Conservation (phyloP, 2,797 vertebrate genomes). For the Amblyopsis hoosieri region DNA sequence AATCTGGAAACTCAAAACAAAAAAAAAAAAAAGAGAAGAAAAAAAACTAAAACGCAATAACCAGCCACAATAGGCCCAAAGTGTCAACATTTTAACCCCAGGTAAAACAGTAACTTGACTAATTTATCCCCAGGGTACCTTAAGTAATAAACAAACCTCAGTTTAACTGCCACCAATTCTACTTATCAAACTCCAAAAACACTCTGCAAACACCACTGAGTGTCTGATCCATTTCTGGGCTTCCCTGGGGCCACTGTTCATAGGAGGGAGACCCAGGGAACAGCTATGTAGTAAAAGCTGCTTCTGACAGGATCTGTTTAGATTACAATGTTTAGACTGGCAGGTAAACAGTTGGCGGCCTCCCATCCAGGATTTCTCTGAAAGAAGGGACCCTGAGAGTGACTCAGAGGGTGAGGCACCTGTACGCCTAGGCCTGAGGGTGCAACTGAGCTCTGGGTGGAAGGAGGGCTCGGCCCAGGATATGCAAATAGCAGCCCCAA, state of each 20-base stretch:
- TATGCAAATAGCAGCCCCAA: slow-evolving; percentile 67
- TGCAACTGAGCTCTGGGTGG: slow-evolving; percentile 57
- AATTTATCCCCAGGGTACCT: slow-evolving; percentile 5
- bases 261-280: slow-evolving; percentile 19
- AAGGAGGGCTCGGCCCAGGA: slow-evolving; percentile 63
- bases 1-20: too few species aligned
- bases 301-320: slow-evolving; percentile 53
- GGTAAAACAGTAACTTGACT: slow-evolving; percentile 24
- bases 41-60: too few species aligned
- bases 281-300: slow-evolving; percentile 9
- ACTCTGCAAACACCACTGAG: slow-evolving; percentile 51
- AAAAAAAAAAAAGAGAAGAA: too few species aligned
- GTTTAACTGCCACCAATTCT: slow-evolving; percentile 12
- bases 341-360: slow-evolving; percentile 64
- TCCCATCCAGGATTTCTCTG: slow-evolving; percentile 67
- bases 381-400: slow-evolving; percentile 45
- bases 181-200: too few species aligned
- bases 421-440: slow-evolving; percentile 58
- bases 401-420: slow-evolving; percentile 50
- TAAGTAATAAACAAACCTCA: neutral
- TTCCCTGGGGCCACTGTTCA: slow-evolving; percentile 36
- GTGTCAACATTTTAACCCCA: slow-evolving; percentile 19
- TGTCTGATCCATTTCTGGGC: slow-evolving; percentile 13
- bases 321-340: slow-evolving; percentile 45
- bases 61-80: neutral